These are phyloP conservation scores for Trachymyrmex septentrionalis DNA, from an alignment of 1,140 invertebrate genomes.

Conservation along the genomic window DNA sequence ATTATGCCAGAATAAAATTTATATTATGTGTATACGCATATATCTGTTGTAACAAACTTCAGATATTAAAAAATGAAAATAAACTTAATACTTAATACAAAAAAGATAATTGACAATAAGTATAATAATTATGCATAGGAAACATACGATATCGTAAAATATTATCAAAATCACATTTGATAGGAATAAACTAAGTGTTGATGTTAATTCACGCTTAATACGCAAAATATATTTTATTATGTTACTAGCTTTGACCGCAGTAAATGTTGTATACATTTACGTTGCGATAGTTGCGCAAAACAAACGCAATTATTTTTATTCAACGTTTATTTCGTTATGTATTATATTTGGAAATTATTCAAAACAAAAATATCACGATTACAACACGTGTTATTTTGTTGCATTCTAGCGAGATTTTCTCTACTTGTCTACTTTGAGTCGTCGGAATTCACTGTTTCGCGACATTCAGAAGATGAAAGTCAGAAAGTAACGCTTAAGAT, in stretches of 20 bases:
- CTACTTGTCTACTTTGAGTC: neutral
- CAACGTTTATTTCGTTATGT: neutral
- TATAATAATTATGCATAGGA: neutral
- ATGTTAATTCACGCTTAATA: slow-evolving; percentile 1
- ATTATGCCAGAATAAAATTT: neutral
- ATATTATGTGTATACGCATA: neutral
- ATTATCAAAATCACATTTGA: neutral
- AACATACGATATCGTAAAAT: neutral
- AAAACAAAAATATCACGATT: slow-evolving; percentile 2
- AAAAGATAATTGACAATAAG: neutral
- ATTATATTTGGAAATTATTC: slow-evolving; percentile 13
- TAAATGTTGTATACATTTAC: slow-evolving; percentile 26
- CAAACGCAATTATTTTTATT: neutral
- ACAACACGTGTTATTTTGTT: neutral
- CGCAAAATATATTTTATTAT: neutral
- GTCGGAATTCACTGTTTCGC: neutral
- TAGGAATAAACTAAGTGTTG: neutral
- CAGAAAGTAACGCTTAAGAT: neutral
- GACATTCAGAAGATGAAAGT: slow-evolving; percentile 1
- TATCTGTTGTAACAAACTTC: neutral
- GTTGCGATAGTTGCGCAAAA: slow-evolving; percentile 24
- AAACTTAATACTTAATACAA: neutral
- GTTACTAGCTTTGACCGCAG: neutral
- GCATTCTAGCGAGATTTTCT: neutral
- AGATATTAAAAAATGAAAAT: neutral